Evolutionary conservation across 1,140 invertebrate genomes (phyloP), one percentile per base, ranked within the genome.

Genomic region (Pseudoatta argentina): DNA sequence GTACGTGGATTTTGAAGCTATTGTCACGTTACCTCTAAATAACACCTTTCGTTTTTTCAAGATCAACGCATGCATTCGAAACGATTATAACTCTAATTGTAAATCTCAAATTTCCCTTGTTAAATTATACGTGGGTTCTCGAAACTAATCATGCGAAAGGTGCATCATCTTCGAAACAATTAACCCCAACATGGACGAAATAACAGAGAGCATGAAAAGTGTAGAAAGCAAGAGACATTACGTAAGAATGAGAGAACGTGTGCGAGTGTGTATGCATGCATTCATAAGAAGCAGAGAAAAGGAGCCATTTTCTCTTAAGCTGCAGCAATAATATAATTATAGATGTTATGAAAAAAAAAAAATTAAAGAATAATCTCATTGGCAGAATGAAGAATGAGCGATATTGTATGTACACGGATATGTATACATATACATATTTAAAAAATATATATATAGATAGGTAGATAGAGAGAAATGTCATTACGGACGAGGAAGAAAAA

Each of bases 241-340:
- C n/a, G 44, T 73, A 18, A 76, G 57, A 12, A 51, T 67, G 27
- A 72, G 73, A 63, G 44, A 24, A 21, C 51, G 39, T 18, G 21
- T 63, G 21, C n/a, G 27, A 21, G 59, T 48, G 57, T 27, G 75
- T 30, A 30, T 24, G 34, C 48, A 8, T 34, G 76, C 24, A 51
- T 24, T 14, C 39, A n/a, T 53, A 48, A 57, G 63, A 39, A 34
- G 63, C 51, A 59, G 59, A 85, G 55, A 81, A 61, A 86, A 83
- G 67, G 64, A 83, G 79, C 61, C 88, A 94, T 92, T 44, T 44
- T 44, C 39, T 44, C 39, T 44, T 91, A 92, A 91, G 92, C 91
- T 93, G 91, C 93, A 94, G 94, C 94, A 94, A 94, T 94, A 94
- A 94, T 94, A 94, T 88, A 91, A 92, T 93, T 91, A 91, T 94